Conservation (phyloP, 2,797 vertebrate genomes). For the Sebastes iracundus region DNA sequence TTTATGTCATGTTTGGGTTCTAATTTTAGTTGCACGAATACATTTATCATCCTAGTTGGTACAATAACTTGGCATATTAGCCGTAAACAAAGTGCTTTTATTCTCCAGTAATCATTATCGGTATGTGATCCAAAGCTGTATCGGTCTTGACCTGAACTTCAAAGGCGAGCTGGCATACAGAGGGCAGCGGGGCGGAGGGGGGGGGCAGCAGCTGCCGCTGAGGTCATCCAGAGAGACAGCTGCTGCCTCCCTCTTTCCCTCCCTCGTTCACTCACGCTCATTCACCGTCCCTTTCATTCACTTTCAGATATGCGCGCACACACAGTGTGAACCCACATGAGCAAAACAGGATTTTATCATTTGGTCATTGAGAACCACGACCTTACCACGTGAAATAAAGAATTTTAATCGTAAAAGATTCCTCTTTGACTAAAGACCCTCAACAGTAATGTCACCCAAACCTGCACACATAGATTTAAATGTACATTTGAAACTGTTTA, state of each 20-base stretch:
- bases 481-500: neutral
- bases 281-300: constrained; percentile 49
- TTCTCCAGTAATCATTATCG: constrained; percentile 45
- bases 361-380: neutral
- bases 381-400: neutral
- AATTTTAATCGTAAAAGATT: neutral
- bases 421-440: neutral
- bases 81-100: constrained; percentile 8
- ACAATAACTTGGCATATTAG: neutral
- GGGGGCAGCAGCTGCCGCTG: constrained; percentile 71
- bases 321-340: constrained; percentile 6
- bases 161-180: constrained; percentile 67
- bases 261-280: neutral
- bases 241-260: constrained; percentile 44
- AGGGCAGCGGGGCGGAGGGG: constrained; percentile 18
- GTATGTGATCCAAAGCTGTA: constrained; percentile 55
- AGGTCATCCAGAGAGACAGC: constrained; percentile 76
- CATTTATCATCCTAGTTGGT: neutral
- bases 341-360: neutral
- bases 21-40: neutral
- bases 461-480: neutral
- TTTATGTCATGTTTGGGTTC: neutral
- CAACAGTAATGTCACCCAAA: neutral
- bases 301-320: constrained; percentile 7
- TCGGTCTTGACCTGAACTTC: constrained; percentile 64